Evolutionary conservation across 1,140 invertebrate genomes (phyloP).

Genomic region (Drosophila pruinosa): DNA sequence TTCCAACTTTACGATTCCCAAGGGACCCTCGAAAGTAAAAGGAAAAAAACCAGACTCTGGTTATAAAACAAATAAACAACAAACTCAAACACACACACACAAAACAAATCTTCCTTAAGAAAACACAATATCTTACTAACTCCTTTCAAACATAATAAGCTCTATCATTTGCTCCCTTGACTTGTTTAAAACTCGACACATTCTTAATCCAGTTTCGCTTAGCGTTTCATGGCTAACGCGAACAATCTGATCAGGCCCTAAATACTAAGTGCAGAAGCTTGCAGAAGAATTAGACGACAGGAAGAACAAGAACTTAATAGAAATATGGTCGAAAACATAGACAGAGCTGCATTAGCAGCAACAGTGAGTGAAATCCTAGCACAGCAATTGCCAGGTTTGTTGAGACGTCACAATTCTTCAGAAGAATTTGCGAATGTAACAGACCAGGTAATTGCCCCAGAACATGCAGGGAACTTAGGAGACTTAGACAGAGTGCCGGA

Average conservation of each 20-base stretch:
- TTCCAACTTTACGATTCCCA: constrained; percentile 7
- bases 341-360: not conserved
- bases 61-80: not conserved
- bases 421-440: not conserved
- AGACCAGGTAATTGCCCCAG: not conserved
- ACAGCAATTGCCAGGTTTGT: not conserved
- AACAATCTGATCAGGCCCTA: not conserved
- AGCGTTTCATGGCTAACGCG: not conserved
- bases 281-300: not conserved
- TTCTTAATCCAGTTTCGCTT: too few species aligned
- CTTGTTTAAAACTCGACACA: too few species aligned
- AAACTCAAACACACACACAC: too few species aligned
- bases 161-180: too few species aligned
- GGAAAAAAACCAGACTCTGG: constrained; percentile 17
- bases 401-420: not conserved
- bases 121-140: not conserved
- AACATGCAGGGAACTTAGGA: not conserved
- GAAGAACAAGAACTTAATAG: not conserved
- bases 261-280: not conserved
- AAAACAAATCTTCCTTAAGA: too few species aligned
- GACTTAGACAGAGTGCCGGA: not conserved
- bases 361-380: not conserved
- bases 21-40: constrained; percentile 10
- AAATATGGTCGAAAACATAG: not conserved
- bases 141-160: too few species aligned